phyloP scores from a whole-genome alignment of 1,140 invertebrate genomes.

The Ips nitidus region DNA sequence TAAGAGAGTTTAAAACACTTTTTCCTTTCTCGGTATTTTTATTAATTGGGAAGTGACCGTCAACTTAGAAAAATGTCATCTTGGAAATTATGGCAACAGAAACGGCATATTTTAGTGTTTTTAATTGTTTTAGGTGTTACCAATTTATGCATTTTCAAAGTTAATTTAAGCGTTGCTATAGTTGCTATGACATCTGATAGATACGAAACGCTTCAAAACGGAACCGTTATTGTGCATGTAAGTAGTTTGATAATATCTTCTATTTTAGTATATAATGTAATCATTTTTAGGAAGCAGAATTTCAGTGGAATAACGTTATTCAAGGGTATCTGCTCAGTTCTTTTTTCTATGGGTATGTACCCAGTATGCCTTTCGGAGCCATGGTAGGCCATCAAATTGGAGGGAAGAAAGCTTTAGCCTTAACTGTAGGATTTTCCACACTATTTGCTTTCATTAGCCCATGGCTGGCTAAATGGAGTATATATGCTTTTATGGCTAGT shows the following conservation, averaged over 20 bases:
- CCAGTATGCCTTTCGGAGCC: neutral
- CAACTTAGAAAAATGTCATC: too few species aligned
- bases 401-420: neutral
- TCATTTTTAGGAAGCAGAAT: neutral
- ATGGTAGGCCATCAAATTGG: neutral
- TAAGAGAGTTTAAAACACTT: too few species aligned
- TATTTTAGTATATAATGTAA: too few species aligned
- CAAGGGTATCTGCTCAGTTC: neutral
- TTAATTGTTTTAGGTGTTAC: too few species aligned
- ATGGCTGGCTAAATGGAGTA: neutral
- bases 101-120: too few species aligned
- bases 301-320: neutral
- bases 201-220: too few species aligned
- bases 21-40: neutral
- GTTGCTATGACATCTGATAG: too few species aligned
- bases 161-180: too few species aligned
- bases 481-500: neutral
- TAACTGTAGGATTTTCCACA: neutral
- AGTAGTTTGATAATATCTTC: neutral
- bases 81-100: too few species aligned
- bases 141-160: too few species aligned
- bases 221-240: neutral
- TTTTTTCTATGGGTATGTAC: neutral
- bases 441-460: neutral
- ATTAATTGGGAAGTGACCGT: too few species aligned